A percentile compares a stretch with the other conserved stretches of the same genome.
These are phyloP conservation scores for Tolypeutes matacus DNA, from an alignment of 2,797 vertebrate genomes.

Conservation along the genomic window DNA sequence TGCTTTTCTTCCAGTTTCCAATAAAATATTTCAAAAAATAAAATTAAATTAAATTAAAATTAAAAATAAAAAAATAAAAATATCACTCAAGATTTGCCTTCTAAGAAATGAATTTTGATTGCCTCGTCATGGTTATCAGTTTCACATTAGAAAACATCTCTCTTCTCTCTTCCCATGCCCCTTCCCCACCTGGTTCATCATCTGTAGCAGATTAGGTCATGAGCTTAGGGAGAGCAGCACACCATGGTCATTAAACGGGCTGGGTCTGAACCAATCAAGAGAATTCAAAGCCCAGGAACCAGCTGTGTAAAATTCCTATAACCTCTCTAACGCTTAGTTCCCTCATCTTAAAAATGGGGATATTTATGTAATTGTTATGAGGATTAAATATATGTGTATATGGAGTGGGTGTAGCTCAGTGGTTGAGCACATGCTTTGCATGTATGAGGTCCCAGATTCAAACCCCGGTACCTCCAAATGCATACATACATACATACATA, in stretches of 20 bases:
- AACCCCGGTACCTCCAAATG: too few species aligned
- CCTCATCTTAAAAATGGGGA: neutral
- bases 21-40: too few species aligned
- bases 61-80: too few species aligned
- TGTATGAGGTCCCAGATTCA: too few species aligned
- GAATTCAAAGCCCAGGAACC: neutral
- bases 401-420: too few species aligned
- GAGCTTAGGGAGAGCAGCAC: neutral
- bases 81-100: conserved; percentile 37
- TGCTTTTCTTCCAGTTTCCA: too few species aligned
- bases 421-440: too few species aligned
- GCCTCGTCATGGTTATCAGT: neutral
- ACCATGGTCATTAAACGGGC: neutral
- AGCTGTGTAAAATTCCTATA: neutral
- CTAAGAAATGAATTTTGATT: conserved; percentile 42
- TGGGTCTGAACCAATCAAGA: too few species aligned
- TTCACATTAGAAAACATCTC: neutral
- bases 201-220: neutral
- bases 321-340: neutral
- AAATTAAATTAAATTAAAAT: too few species aligned
- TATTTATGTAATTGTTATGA: neutral
- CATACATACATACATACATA: neutral
- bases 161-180: neutral
- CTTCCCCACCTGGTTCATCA: neutral
- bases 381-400: neutral